phyloP scores from a whole-genome alignment of 2,888 invertebrate genomes.

The Acronicta alni region DNA sequence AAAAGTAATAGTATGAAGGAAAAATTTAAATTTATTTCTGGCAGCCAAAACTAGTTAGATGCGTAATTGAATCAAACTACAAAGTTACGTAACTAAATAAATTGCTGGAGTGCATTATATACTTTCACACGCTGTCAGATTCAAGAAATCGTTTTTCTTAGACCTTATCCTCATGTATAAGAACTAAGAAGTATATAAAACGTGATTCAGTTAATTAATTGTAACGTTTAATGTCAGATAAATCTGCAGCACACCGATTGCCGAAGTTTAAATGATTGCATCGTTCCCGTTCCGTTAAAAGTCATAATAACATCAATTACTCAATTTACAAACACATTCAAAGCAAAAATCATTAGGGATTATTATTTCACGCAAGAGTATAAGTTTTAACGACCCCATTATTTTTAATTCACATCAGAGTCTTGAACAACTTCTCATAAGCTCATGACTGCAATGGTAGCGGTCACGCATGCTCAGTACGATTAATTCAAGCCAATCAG shows the following conservation, averaged over 20 bases:
- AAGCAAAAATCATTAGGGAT: slow-evolving; percentile 61
- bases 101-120: slow-evolving; percentile 28
- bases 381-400: slow-evolving; percentile 85
- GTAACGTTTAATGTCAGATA: slow-evolving; percentile 10
- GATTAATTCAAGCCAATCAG: slow-evolving; percentile 89
- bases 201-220: slow-evolving; percentile 10
- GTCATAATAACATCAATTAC: slow-evolving; percentile 45
- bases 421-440: slow-evolving; percentile 81
- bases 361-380: slow-evolving; percentile 73
- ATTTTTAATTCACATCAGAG: slow-evolving; percentile 82
- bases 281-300: slow-evolving; percentile 23
- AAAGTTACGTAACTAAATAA: slow-evolving; percentile 23
- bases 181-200: not conserved
- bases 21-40: slow-evolving; percentile 35
- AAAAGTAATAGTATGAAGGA: slow-evolving; percentile 44
- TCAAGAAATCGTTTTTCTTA: slow-evolving; percentile 12
- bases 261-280: slow-evolving; percentile 17
- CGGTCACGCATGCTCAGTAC: slow-evolving; percentile 85
- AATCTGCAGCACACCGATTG: slow-evolving; percentile 25
- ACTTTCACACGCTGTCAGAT: slow-evolving; percentile 42
- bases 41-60: slow-evolving; percentile 36
- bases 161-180: not conserved
- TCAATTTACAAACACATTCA: slow-evolving; percentile 61
- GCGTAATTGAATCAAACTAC: slow-evolving; percentile 42
- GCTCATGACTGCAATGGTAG: slow-evolving; percentile 80